phyloP scores from a whole-genome alignment of 2,797 vertebrate species.

The Spea hammondii region DNA sequence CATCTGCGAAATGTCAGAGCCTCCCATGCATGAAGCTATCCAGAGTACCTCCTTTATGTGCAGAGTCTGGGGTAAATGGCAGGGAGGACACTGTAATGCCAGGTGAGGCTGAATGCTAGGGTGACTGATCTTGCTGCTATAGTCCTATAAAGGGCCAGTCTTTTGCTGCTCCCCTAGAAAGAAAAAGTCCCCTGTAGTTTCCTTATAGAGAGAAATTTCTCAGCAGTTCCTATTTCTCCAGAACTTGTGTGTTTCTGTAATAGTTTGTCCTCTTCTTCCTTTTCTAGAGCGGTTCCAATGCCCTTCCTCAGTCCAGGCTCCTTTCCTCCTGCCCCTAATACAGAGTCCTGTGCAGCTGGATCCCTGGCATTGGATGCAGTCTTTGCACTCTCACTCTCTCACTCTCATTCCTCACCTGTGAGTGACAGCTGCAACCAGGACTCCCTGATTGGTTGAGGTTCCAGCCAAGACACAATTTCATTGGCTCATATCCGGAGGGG shows the following conservation, averaged over 20 bases:
- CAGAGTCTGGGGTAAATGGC: not conserved
- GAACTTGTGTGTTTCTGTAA: too few relatives aligned
- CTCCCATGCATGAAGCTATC: not conserved
- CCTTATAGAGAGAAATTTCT: not conserved
- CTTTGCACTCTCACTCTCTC: constrained; percentile 55
- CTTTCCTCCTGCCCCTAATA: not conserved
- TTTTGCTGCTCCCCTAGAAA: not conserved
- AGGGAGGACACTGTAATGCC: too few relatives aligned
- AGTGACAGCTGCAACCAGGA: constrained; percentile 70
- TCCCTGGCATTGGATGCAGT: constrained; percentile 50
- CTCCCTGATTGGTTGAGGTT: constrained; percentile 64
- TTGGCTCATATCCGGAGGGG: constrained; percentile 59
- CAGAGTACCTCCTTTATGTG: not conserved
- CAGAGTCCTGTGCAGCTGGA: constrained; percentile 35
- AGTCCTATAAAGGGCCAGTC: not conserved
- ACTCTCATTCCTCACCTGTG: constrained; percentile 78
- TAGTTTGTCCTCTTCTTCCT: too few relatives aligned
- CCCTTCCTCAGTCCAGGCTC: not conserved
- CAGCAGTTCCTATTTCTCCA: too few relatives aligned
- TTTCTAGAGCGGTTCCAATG: not conserved
- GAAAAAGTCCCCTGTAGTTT: not conserved
- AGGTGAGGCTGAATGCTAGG: not conserved
- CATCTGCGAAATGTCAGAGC: not conserved
- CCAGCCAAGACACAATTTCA: constrained; percentile 29
- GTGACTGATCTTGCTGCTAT: not conserved